Conservation (phyloP, 2,797 vertebrate species). For the Gobio occitaniae region DNA sequence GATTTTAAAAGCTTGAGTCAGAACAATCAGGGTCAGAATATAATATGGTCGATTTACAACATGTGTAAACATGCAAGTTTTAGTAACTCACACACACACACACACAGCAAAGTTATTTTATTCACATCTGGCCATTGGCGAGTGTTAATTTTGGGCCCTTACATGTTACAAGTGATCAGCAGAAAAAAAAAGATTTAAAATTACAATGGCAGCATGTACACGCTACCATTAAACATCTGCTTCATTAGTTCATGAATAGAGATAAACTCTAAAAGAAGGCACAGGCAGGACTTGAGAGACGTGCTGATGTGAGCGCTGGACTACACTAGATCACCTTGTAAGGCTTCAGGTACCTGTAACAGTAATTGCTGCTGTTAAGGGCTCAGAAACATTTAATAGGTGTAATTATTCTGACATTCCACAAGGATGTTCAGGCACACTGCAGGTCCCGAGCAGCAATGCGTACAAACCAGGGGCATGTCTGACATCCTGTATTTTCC, state of each 20-base stretch:
- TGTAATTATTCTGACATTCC: slow-evolving; percentile 57
- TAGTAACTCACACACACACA: background rate
- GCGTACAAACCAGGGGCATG: too few species aligned
- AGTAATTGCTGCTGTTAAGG: slow-evolving; percentile 45
- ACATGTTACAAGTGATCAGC: background rate
- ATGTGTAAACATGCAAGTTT: background rate
- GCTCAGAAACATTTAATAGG: slow-evolving; percentile 39
- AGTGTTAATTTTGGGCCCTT: background rate
- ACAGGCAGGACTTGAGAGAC: background rate
- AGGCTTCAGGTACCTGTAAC: slow-evolving; percentile 43
- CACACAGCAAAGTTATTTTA: background rate
- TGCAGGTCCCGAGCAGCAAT: background rate
- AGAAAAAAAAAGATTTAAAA: background rate
- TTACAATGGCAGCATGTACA: background rate
- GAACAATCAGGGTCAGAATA: background rate
- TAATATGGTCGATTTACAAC: background rate
- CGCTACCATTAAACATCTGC: background rate
- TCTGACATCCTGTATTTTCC: slow-evolving; percentile 10
- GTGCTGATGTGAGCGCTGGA: slow-evolving; percentile 1
- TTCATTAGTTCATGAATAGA: slow-evolving; percentile 17
- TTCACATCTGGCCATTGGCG: background rate
- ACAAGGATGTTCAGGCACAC: slow-evolving; percentile 31
- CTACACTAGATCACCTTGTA: slow-evolving; percentile 31
- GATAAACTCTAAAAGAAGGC: background rate
- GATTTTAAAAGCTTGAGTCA: background rate